Evolutionary conservation across 1,140 invertebrate genomes (phyloP).

Genomic region (Tyrophagus putrescentiae): DNA sequence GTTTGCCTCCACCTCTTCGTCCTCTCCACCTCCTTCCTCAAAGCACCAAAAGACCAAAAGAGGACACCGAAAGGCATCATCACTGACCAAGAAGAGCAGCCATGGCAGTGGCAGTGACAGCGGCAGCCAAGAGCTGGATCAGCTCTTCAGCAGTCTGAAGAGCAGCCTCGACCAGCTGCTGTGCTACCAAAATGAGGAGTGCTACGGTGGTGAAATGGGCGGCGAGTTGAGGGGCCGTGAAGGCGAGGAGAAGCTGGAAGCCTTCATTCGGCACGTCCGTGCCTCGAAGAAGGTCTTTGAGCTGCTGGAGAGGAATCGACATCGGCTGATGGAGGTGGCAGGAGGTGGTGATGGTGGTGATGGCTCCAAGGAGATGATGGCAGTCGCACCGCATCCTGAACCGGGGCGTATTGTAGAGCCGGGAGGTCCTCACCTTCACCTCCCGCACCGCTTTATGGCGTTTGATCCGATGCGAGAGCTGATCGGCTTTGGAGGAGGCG

Average conservation of each 20-base stretch:
- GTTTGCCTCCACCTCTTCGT: no score
- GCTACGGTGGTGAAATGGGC: background rate
- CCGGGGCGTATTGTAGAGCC: no score
- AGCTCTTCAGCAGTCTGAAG: background rate
- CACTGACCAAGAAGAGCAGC: background rate
- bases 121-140: background rate
- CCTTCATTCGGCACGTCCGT: background rate
- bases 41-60: background rate
- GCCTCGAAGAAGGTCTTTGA: background rate
- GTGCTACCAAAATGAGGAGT: conserved; percentile 2
- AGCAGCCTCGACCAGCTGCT: background rate
- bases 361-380: no score
- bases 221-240: no score
- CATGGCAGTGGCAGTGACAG: background rate
- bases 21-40: no score
- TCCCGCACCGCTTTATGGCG: no score
- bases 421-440: no score
- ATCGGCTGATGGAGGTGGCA: no score
- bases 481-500: no score
- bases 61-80: background rate
- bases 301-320: background rate
- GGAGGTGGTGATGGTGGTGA: no score
- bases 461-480: no score
- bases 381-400: no score
- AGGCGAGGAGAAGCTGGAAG: background rate